These are phyloP conservation scores for Pterostichus niger DNA, from an alignment of 2,888 invertebrate genomes.

Conservation along the genomic window DNA sequence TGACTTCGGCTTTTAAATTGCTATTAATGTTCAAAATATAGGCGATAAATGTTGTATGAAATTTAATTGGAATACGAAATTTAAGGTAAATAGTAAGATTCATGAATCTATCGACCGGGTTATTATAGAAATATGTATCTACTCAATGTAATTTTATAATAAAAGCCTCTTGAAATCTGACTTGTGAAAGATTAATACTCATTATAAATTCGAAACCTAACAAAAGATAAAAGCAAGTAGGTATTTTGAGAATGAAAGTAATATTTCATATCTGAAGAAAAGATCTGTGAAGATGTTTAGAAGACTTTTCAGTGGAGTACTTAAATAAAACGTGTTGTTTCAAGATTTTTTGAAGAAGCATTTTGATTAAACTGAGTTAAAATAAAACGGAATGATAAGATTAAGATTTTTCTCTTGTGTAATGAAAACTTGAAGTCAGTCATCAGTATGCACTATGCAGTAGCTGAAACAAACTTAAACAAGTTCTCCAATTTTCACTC, in stretches of 20 bases:
- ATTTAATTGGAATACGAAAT: no score
- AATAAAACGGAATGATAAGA: conserved; percentile 29
- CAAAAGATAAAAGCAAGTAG: background rate
- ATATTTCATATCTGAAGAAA: conserved; percentile 17
- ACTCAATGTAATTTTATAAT: no score
- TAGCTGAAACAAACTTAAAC: conserved; percentile 51
- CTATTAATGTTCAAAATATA: no score
- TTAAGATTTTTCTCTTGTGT: conserved; percentile 51
- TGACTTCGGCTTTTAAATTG: no score
- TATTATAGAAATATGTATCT: no score
- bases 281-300: conserved; percentile 5
- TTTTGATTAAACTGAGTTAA: conserved; percentile 45
- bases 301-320: background rate
- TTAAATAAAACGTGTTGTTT: conserved; percentile 30
- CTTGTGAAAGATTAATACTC: background rate
- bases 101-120: no score
- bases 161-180: no score
- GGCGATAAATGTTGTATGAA: no score
- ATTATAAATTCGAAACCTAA: conserved; percentile 15
- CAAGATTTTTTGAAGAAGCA: conserved; percentile 6
- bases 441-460: conserved; percentile 43
- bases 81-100: no score
- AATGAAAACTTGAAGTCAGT: conserved; percentile 50
- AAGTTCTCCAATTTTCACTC: conserved; percentile 30
- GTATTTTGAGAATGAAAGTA: conserved; percentile 12